Evolutionary conservation across 2,113 vertebrate genomes (phyloP).

Genomic region (Thermophis baileyi): DNA sequence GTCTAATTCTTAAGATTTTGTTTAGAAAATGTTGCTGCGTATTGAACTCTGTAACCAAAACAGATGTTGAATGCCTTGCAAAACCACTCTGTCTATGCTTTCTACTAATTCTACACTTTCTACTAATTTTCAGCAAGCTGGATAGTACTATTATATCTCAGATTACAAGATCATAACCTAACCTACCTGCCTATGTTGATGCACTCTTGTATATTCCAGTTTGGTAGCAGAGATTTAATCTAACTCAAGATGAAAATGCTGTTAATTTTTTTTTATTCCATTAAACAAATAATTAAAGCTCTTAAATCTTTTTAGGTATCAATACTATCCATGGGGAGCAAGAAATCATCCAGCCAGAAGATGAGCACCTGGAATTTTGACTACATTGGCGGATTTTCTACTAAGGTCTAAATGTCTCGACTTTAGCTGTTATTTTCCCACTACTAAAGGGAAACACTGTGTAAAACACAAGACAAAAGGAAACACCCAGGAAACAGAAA

Average conservation of each 20-base stretch:
- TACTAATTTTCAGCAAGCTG: background rate
- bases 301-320: slow-evolving; percentile 41
- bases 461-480: background rate
- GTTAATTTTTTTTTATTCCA: slow-evolving; percentile 11
- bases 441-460: slow-evolving; percentile 28
- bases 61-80: background rate
- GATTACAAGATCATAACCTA: background rate
- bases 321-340: slow-evolving; percentile 40
- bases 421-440: slow-evolving; percentile 25
- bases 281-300: slow-evolving; percentile 2
- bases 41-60: background rate
- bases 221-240: background rate
- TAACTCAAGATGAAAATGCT: background rate
- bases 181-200: background rate
- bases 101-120: background rate
- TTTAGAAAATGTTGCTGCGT: background rate
- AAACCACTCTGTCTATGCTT: background rate
- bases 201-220: background rate
- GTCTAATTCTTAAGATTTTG: background rate
- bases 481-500: slow-evolving; percentile 3
- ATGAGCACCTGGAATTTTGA: slow-evolving; percentile 42
- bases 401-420: slow-evolving; percentile 39
- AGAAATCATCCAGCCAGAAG: slow-evolving; percentile 54
- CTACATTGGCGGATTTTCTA: slow-evolving; percentile 22
- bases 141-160: background rate